A percentile compares a stretch with the other conserved stretches of the same genome.
These are phyloP conservation scores for Operophtera brumata DNA, from an alignment of 2,888 invertebrate genomes.

Conservation along the genomic window DNA sequence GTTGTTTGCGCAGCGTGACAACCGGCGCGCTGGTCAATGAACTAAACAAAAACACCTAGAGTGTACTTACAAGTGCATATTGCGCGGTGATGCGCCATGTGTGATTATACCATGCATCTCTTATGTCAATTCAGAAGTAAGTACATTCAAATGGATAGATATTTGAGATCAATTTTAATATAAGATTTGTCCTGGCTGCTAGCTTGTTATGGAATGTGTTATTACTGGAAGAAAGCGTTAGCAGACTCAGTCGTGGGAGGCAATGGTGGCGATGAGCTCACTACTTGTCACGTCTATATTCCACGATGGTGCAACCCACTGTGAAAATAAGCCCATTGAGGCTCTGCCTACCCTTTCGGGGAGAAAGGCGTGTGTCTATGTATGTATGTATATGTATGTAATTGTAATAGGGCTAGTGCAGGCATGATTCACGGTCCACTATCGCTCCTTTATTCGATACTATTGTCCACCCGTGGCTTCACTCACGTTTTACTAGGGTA, in stretches of 20 bases:
- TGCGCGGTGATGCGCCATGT: constrained; percentile 26
- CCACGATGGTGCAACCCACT: too few species aligned
- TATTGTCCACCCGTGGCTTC: not conserved
- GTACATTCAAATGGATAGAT: not conserved
- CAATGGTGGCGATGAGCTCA: too few species aligned
- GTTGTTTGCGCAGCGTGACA: constrained; percentile 74
- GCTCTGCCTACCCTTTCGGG: too few species aligned
- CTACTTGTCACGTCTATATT: too few species aligned
- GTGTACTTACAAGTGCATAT: constrained; percentile 43
- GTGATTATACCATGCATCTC: constrained; percentile 5
- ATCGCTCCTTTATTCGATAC: not conserved
- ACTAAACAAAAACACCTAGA: constrained; percentile 77
- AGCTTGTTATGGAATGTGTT: too few species aligned
- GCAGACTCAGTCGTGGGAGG: too few species aligned
- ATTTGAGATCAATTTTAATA: not conserved
- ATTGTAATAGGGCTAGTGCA: not conserved
- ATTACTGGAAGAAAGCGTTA: too few species aligned
- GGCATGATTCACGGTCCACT: not conserved
- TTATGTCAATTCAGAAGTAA: not conserved
- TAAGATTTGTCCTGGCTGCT: too few species aligned
- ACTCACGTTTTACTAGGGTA: too few species aligned
- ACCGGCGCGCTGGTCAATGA: constrained; percentile 72
- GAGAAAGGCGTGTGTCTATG: too few species aligned
- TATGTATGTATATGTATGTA: too few species aligned
- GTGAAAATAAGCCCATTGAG: too few species aligned